These are phyloP conservation scores for Tortricodes alternella DNA, from an alignment of 2,888 invertebrate species.

Conservation along the genomic window DNA sequence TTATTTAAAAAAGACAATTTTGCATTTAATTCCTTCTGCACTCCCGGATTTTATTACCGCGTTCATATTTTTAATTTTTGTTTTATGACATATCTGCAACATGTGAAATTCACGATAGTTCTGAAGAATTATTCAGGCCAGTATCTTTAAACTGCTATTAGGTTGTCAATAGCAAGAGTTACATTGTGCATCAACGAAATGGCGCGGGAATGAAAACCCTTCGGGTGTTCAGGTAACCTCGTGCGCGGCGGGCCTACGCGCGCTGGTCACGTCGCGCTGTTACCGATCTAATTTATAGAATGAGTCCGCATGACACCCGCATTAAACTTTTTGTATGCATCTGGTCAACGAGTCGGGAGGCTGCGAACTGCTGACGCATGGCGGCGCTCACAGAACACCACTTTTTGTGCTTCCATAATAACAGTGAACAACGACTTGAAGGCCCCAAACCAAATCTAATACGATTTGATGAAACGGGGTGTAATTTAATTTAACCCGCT, in stretches of 20 bases:
- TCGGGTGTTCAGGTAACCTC: not conserved
- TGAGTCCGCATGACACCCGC: conserved; percentile 34
- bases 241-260: not conserved
- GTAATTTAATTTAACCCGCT: conserved; percentile 29
- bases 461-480: conserved; percentile 28
- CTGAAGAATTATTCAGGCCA: too few species aligned
- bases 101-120: too few species aligned
- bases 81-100: too few species aligned
- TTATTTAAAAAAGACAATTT: too few species aligned
- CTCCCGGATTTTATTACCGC: too few species aligned
- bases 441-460: conserved; percentile 26
- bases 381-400: conserved; percentile 4
- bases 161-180: too few species aligned
- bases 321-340: conserved; percentile 21
- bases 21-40: too few species aligned
- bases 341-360: conserved; percentile 4
- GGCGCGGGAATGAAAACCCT: not conserved
- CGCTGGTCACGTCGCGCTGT: conserved; percentile 46
- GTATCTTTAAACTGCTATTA: too few species aligned
- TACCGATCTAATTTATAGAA: conserved; percentile 51
- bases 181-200: too few species aligned
- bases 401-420: conserved; percentile 26
- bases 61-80: too few species aligned
- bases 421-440: conserved; percentile 27
- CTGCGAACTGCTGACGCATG: conserved; percentile 29